Base-by-base conservation (phyloP, 2,797 vertebrate genomes). In the Euthynnus affinis region DNA sequence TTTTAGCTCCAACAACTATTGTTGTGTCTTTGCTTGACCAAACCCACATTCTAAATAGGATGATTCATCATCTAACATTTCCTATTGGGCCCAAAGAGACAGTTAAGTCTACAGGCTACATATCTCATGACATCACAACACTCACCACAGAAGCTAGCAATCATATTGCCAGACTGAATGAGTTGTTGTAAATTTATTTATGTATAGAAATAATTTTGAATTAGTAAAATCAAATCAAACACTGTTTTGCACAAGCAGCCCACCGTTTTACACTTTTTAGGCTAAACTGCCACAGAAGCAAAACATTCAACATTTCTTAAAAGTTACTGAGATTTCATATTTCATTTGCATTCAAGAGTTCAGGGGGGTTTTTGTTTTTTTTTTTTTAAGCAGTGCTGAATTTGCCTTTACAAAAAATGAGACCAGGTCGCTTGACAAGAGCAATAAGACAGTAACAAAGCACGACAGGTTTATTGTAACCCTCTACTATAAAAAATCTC, bases 1-100 rank as follows among this genome's bases (percentile, higher is more conserved):
- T 74, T 82, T 83, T 67, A 52, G 56, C 58, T 57, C 29, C 9
- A 81, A 73, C 51, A 67, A 55, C 73, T 70, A 81, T 29, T 78
- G 78, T 55, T 85, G 25, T 52, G 56, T 76, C 62, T 66, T 49
- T 51, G 40, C 60, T 74, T 20, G 17, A 72, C 72, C 20, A 69
- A 56, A 65, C 22, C 14, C 32, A 57, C 58, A 79, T 71, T 86
- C 46, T 67, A 55, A 73, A 48, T 29, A 23, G 48, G n/a, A 48
- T 20, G 56, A 71, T 55, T 70, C 40, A 59, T 72, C 23, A 44
- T 42, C 52, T 25, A 67, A 62, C 48, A 76, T 49, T 63, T 53
- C 32, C 17, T 49, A 56, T 73, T 51, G 40, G 44, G 6, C 22
- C 27, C 17, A 27, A 14, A 2, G 3, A 9, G 12, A 29, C 6